phyloP scores from a whole-genome alignment of 2,113 vertebrate genomes.

The Ardeotis arabs region DNA sequence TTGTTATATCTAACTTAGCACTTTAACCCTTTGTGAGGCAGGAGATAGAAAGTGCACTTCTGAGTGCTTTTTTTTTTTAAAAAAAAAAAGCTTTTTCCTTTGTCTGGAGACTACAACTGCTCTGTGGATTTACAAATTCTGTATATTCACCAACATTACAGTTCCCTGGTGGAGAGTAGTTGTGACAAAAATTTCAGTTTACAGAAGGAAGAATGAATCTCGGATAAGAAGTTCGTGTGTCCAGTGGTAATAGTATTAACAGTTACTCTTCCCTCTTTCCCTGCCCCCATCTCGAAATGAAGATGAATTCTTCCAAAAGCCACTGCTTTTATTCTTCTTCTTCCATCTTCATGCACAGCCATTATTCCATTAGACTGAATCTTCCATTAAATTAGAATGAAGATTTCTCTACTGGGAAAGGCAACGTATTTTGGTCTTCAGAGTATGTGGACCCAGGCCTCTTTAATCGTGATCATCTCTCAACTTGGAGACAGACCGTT shows the following conservation, averaged over 20 bases:
- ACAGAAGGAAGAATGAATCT: neutral
- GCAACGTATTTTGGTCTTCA: neutral
- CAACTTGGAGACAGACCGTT: neutral
- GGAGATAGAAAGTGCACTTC: slow-evolving; percentile 43
- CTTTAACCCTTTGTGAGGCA: slow-evolving; percentile 64
- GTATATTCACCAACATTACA: slow-evolving; percentile 12
- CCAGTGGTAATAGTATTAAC: neutral
- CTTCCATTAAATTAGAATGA: neutral
- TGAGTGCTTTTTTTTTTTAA: neutral
- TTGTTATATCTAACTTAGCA: slow-evolving; percentile 1
- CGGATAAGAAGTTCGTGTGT: neutral
- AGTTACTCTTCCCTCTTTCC: neutral
- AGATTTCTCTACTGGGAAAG: neutral
- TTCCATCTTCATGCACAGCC: neutral
- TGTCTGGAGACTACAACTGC: neutral
- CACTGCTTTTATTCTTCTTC: neutral
- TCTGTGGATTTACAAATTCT: slow-evolving; percentile 44
- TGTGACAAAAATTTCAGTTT: neutral
- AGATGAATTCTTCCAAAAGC: neutral
- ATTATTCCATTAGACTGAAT: neutral
- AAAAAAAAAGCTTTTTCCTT: neutral
- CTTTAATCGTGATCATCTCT: neutral
- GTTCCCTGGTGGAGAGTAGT: neutral
- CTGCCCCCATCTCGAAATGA: neutral
- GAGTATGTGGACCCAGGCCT: neutral